phyloP scores from a whole-genome alignment of 2,888 invertebrate genomes.

The Athalia rosae region DNA sequence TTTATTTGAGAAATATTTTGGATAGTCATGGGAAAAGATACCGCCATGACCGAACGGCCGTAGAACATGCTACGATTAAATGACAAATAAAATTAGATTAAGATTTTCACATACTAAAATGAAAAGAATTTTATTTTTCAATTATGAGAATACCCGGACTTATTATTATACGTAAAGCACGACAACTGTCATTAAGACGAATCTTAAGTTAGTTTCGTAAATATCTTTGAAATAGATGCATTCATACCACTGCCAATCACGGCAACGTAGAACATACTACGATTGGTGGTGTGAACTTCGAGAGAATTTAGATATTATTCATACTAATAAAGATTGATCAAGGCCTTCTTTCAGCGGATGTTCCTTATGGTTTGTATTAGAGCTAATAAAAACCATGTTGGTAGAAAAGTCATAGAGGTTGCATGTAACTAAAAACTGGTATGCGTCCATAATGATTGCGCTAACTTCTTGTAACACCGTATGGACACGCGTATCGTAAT shows the following conservation, averaged over 20 bases:
- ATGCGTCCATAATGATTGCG: slow-evolving; percentile 9
- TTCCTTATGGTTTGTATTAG: neutral
- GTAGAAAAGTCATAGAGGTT: slow-evolving; percentile 38
- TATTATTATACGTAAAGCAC: slow-evolving; percentile 20
- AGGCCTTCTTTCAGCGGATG: slow-evolving; percentile 4
- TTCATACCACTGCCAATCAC: slow-evolving; percentile 17
- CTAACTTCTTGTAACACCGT: slow-evolving; percentile 11
- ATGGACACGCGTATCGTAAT: slow-evolving; percentile 32
- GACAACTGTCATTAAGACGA: slow-evolving; percentile 34
- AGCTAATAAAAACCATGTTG: slow-evolving; percentile 28
- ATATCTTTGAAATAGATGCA: slow-evolving; percentile 10
- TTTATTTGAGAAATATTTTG: slow-evolving; percentile 38
- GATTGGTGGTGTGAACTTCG: slow-evolving; percentile 18
- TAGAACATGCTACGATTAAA: slow-evolving; percentile 43
- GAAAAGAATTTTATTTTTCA: slow-evolving; percentile 16
- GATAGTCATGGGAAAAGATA: slow-evolving; percentile 33
- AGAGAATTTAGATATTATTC: neutral
- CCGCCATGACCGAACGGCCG: slow-evolving; percentile 44
- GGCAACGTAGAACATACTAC: slow-evolving; percentile 43
- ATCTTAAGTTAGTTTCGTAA: slow-evolving; percentile 34
- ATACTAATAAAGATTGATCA: slow-evolving; percentile 23
- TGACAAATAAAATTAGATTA: slow-evolving; percentile 40
- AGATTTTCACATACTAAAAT: slow-evolving; percentile 28
- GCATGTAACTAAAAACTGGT: slow-evolving; percentile 31
- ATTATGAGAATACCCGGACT: slow-evolving; percentile 32